These are phyloP conservation scores for Papilio dardanus DNA, from an alignment of 1,140 invertebrate genomes.

Conservation along the genomic window DNA sequence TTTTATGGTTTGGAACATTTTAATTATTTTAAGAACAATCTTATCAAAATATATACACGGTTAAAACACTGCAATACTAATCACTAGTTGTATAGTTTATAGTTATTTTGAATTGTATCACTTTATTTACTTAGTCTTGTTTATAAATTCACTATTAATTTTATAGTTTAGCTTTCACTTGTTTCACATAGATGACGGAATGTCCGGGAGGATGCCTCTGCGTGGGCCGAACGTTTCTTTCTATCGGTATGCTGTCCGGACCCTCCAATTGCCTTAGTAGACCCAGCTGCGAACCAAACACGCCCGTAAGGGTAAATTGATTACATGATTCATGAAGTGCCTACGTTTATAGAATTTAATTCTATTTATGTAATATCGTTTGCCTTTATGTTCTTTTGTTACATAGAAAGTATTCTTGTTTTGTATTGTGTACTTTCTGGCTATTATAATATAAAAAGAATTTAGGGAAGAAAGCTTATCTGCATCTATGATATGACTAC, in stretches of 20 bases:
- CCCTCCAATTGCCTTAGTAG: conserved; percentile 72
- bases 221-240: conserved; percentile 73
- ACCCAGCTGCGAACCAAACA: conserved; percentile 61
- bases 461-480: too few species aligned
- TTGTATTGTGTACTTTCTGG: not conserved
- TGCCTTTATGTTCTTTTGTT: not conserved
- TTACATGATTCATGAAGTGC: conserved; percentile 15
- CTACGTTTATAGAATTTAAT: not conserved
- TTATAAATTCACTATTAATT: conserved; percentile 26
- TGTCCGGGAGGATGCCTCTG: conserved; percentile 75
- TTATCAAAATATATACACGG: conserved; percentile 13
- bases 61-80: conserved; percentile 33
- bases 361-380: not conserved
- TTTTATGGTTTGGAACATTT: not conserved
- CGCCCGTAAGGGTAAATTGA: conserved; percentile 5
- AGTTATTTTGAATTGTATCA: conserved; percentile 10
- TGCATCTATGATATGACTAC: too few species aligned
- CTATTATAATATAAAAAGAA: not conserved
- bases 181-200: conserved; percentile 76
- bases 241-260: conserved; percentile 63
- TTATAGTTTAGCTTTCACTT: conserved; percentile 73
- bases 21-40: not conserved
- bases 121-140: conserved; percentile 29
- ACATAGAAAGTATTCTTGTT: not conserved
- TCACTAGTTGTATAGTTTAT: conserved; percentile 13